Conservation (phyloP, 2,888 invertebrate species). For the Priocnemis perturbator region DNA sequence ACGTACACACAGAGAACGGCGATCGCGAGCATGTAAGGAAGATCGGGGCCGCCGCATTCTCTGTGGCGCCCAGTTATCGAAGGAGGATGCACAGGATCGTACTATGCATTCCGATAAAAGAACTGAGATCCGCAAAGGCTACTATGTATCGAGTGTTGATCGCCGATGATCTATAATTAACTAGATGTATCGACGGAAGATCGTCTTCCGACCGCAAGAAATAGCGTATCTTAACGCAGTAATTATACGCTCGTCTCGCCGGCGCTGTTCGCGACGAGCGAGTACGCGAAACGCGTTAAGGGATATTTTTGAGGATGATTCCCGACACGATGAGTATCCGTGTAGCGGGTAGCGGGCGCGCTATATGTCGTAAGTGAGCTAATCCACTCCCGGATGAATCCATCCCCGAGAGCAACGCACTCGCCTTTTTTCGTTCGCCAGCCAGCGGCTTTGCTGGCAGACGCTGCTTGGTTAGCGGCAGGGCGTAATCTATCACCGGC, state of each 20-base stretch:
- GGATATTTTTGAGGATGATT: constrained; percentile 7
- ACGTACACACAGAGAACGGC: constrained; percentile 40
- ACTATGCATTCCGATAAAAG: neutral
- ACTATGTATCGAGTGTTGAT: too few species aligned
- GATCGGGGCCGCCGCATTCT: constrained; percentile 52
- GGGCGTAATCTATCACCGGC: constrained; percentile 59
- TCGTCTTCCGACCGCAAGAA: too few species aligned
- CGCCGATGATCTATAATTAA: too few species aligned
- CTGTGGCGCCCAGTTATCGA: constrained; percentile 56
- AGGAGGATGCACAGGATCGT: neutral
- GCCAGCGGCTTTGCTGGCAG: constrained; percentile 49
- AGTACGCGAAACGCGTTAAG: neutral
- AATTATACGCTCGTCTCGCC: neutral
- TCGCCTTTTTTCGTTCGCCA: constrained; percentile 40
- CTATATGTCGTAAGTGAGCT: constrained; percentile 31
- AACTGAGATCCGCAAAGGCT: too few species aligned
- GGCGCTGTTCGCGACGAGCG: neutral
- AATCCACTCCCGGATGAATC: constrained; percentile 56
- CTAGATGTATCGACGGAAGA: too few species aligned
- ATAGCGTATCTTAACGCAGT: too few species aligned
- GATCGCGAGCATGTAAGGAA: neutral
- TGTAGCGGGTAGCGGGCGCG: too few species aligned
- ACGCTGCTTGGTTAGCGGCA: constrained; percentile 52
- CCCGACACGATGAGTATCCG: constrained; percentile 9
- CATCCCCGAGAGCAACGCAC: constrained; percentile 37